Conservation (phyloP, 2,113 vertebrate species). For the Onychorhynchus coronatus region DNA sequence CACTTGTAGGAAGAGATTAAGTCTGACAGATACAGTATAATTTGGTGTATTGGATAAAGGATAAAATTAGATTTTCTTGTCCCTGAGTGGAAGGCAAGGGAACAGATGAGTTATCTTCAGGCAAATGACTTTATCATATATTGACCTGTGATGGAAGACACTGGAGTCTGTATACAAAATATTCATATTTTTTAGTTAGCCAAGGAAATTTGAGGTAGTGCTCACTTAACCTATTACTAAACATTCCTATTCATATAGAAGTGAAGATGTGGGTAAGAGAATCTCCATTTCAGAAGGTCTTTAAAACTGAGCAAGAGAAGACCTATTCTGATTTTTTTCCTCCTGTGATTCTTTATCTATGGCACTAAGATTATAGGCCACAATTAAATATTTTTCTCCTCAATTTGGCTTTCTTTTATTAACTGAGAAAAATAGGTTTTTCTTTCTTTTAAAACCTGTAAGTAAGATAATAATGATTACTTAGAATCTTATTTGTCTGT, state of each 20-base stretch:
- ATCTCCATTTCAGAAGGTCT: not conserved
- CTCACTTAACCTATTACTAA: not conserved
- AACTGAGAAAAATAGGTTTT: not conserved
- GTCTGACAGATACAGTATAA: not conserved
- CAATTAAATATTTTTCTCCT: not conserved
- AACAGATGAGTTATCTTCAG: not conserved
- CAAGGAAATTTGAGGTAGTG: not conserved
- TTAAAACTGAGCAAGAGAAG: not conserved
- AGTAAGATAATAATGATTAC: not conserved
- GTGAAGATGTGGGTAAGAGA: not conserved
- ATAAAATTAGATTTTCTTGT: not conserved
- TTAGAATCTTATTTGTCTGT: not conserved
- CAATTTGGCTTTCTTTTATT: not conserved
- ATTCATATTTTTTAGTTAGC: not conserved
- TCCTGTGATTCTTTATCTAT: not conserved
- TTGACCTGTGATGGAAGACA: not conserved
- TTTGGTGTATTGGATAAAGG: not conserved
- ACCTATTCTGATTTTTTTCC: not conserved
- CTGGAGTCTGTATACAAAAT: not conserved
- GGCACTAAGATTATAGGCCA: not conserved
- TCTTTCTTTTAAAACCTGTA: not conserved
- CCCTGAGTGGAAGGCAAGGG: not conserved
- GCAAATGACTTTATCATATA: not conserved
- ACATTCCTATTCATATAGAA: not conserved
- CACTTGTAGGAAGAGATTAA: not conserved